phyloP scores from a whole-genome alignment of 2,888 invertebrate species.

The Catocala fraxini region DNA sequence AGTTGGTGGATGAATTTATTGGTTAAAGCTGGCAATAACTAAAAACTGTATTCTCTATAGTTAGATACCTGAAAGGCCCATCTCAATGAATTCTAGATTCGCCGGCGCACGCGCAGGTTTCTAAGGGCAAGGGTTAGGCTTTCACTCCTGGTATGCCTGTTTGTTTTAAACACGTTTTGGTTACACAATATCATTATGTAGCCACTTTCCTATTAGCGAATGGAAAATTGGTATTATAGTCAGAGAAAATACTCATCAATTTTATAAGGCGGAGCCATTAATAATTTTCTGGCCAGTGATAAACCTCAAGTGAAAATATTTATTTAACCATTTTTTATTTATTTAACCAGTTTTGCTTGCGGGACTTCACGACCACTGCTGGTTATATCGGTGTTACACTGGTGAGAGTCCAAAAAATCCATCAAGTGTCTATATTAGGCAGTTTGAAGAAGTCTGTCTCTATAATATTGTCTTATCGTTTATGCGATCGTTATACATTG shows the following conservation, averaged over 20 bases:
- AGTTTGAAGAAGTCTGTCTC: too few species aligned
- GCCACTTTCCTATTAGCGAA: slow-evolving; percentile 18
- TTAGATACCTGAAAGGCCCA: background rate
- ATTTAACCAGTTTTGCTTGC: too few species aligned
- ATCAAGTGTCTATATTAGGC: too few species aligned
- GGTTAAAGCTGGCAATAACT: background rate
- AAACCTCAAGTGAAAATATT: background rate
- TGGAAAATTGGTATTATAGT: background rate
- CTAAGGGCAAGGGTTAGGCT: slow-evolving; percentile 52
- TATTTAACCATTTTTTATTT: too few species aligned
- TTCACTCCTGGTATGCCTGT: slow-evolving; percentile 44
- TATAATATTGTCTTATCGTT: too few species aligned
- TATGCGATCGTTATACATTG: too few species aligned
- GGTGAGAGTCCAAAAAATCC: too few species aligned
- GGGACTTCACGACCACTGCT: too few species aligned
- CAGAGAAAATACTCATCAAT: background rate
- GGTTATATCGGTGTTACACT: too few species aligned
- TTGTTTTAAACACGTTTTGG: slow-evolving; percentile 39
- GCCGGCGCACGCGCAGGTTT: slow-evolving; percentile 40
- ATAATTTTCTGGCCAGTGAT: too few species aligned
- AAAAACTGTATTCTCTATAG: background rate
- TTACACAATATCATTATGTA: slow-evolving; percentile 38
- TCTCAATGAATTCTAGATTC: slow-evolving; percentile 33
- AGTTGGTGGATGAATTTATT: too few species aligned
- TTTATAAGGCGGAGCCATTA: background rate